phyloP scores from a whole-genome alignment of 2,888 invertebrate genomes.

The Leuctra nigra region DNA sequence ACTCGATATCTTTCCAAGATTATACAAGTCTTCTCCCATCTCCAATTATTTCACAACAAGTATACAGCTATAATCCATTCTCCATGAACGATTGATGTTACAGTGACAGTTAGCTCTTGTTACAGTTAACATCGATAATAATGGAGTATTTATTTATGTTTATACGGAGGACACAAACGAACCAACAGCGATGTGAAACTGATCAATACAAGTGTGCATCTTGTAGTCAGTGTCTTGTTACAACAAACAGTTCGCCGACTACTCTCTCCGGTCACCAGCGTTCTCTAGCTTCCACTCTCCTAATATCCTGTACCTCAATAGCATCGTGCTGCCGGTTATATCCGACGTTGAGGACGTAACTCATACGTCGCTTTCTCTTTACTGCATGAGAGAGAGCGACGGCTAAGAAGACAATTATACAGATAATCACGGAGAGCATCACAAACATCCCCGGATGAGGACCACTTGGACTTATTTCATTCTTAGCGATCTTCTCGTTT shows the following conservation, averaged over 20 bases:
- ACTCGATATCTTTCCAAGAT: too few relatives aligned
- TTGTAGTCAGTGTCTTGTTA: not conserved
- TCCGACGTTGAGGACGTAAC: constrained; percentile 22
- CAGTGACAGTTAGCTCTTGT: too few relatives aligned
- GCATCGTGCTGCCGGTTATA: constrained; percentile 39
- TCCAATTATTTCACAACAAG: too few relatives aligned
- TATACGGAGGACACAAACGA: too few relatives aligned
- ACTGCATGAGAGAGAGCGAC: constrained; percentile 43
- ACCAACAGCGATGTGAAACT: too few relatives aligned
- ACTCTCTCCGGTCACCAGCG: constrained; percentile 55
- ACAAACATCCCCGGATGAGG: constrained; percentile 52
- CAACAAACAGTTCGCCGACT: not conserved
- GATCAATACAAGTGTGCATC: too few relatives aligned
- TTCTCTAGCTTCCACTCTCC: constrained; percentile 59
- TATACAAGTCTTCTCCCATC: too few relatives aligned
- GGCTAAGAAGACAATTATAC: constrained; percentile 48
- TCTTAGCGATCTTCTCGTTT: too few relatives aligned
- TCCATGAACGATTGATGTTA: too few relatives aligned
- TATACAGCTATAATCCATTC: too few relatives aligned
- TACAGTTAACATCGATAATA: too few relatives aligned
- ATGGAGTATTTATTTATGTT: too few relatives aligned
- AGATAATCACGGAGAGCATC: constrained; percentile 48
- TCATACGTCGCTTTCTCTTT: constrained; percentile 16
- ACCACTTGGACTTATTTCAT: not conserved
- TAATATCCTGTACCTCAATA: constrained; percentile 53